Conservation (phyloP, 2,113 vertebrate genomes). For the Cervus canadensis region DNA sequence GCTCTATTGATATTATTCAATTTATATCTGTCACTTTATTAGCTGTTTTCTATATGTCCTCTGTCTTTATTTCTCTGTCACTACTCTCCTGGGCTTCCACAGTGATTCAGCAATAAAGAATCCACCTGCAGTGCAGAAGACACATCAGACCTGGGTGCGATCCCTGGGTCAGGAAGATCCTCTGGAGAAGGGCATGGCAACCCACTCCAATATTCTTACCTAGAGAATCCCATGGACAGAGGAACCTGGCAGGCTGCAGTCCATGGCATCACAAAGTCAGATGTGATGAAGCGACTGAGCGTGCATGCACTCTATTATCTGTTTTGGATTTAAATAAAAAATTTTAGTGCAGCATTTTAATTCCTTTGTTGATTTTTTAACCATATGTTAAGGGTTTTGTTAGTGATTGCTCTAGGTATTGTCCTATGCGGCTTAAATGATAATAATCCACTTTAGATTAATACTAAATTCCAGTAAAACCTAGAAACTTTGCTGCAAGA, state of each 20-base stretch:
- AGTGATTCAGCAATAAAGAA: background rate
- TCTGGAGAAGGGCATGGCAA: background rate
- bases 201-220: background rate
- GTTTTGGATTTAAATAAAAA: background rate
- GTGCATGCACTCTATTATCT: background rate
- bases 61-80: background rate
- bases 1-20: background rate
- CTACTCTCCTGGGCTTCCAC: background rate
- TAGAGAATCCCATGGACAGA: background rate
- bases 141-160: background rate
- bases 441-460: background rate
- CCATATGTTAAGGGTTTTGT: background rate
- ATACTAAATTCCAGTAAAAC: background rate
- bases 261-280: background rate
- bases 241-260: background rate
- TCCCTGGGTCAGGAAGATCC: background rate
- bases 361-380: background rate
- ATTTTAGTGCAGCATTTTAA: background rate
- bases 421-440: background rate
- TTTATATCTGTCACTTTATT: background rate
- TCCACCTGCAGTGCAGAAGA: background rate
- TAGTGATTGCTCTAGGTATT: background rate
- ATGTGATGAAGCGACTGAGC: background rate
- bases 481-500: background rate
- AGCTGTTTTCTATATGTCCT: background rate